Evolutionary conservation across 1,140 invertebrate species (phyloP), one percentile per base, ranked within the genome.

Genomic region (Neelides sp.): DNA sequence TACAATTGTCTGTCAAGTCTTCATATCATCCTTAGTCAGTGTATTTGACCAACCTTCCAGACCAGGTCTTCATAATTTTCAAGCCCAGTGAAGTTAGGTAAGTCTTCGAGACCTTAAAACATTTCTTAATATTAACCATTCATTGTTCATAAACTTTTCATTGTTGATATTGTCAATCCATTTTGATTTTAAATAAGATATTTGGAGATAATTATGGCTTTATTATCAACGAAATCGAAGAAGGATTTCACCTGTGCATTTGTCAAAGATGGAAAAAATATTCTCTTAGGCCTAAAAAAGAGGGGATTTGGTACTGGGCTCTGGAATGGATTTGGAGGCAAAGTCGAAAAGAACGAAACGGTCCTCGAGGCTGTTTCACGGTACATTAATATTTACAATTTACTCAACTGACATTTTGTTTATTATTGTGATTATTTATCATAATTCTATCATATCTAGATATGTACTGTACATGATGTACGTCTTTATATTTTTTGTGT

Each of bases 261-360:
- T 54, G 61, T 83, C 8, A 72, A 72, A 35, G 61, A 68, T 32
- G 23, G 22, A 10, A 59, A 64, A 4, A 58, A 73, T 48, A 65
- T 85, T 34, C 67, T 85, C 10, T 66, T 85, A 17, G 82, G 83
- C 1, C 68, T 74, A 24, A 85, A 85, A 64, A 84, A 83, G 64
- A 67, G 78, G 55, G 82, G 82, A 30, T 81, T 85, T 61, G 82
- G 82, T 8, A 48, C 66, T 39, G 77, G 78, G 40, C 74, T 76
- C 58, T 85, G 82, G 82, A 84, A 85, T 69, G 82, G 82, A 44
- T 85, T 84, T 71, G 83, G 83, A n/a, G 83, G 83, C 7, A 85
- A 85, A 73, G 71, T 84, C 4, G 76, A 84, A 62, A 54, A 64
- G 8, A 73, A 74, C 34, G 83, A 85, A 72, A 72, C 71, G 3